Conservation (phyloP, 2,113 vertebrate species). For the Mustelus asterias region DNA sequence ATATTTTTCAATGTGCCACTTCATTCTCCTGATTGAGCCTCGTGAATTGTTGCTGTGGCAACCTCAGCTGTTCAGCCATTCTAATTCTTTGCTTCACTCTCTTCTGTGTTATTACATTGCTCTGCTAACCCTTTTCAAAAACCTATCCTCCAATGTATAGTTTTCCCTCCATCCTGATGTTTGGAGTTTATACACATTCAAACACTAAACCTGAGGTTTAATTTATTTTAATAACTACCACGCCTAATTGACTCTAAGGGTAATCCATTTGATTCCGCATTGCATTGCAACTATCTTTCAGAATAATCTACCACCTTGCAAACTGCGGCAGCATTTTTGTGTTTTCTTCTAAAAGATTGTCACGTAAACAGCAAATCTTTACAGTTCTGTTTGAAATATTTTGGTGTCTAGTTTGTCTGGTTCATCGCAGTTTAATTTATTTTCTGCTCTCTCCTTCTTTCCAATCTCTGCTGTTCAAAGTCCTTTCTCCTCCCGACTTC, state of each 20-base stretch:
- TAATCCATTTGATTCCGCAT: not conserved
- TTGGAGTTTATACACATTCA: not conserved
- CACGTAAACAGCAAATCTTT: not conserved
- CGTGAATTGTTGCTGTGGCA: constrained; percentile 19
- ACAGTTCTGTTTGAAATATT: not conserved
- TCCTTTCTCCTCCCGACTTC: not conserved
- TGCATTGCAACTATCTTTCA: not conserved
- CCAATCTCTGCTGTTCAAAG: not conserved
- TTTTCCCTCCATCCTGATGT: not conserved
- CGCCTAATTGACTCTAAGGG: not conserved
- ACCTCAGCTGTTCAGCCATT: not conserved
- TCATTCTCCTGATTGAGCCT: not conserved
- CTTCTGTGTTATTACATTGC: not conserved
- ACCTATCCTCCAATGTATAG: not conserved
- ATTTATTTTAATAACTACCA: not conserved
- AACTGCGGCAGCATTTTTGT: too few relatives aligned
- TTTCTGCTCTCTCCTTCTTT: not conserved
- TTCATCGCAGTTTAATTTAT: too few relatives aligned
- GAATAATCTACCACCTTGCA: not conserved
- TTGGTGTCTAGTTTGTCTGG: not conserved
- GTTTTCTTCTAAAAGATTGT: not conserved
- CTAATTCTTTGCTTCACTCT: not conserved
- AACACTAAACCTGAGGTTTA: not conserved
- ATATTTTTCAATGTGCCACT: not conserved
- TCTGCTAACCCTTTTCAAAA: not conserved